Conservation (phyloP, 2,888 invertebrate genomes). For the Scaptomyza caliginosa region DNA sequence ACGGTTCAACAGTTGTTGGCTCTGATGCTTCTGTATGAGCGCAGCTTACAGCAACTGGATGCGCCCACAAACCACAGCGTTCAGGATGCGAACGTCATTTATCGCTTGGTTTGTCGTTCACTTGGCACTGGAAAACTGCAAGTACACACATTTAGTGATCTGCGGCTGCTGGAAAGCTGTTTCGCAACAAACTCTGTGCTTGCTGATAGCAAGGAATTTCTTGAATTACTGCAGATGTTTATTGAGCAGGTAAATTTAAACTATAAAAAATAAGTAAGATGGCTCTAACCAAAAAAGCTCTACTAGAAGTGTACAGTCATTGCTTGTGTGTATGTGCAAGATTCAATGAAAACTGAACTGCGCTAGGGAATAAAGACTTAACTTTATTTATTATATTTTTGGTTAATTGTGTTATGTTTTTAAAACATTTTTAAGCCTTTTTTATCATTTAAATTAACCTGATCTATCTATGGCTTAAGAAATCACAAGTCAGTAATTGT, state of each 20-base stretch:
- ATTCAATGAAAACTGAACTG: no score
- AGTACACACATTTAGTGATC: conserved; percentile 74
- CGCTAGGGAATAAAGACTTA: no score
- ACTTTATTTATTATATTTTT: no score
- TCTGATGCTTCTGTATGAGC: conserved; percentile 81
- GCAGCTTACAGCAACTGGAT: conserved; percentile 74
- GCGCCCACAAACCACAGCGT: conserved; percentile 49
- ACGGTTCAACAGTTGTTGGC: conserved; percentile 82
- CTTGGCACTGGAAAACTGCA: conserved; percentile 78
- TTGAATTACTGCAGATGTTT: conserved; percentile 80
- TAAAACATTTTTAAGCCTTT: no score
- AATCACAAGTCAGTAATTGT: no score
- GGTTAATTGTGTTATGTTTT: no score
- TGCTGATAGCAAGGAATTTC: conserved; percentile 82
- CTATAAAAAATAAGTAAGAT: conserved; percentile 10
- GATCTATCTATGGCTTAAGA: no score
- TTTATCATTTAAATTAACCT: no score
- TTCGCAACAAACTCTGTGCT: conserved; percentile 83
- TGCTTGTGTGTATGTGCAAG: no score
- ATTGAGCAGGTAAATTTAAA: conserved; percentile 81
- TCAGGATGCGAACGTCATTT: conserved; percentile 81
- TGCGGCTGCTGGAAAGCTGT: conserved; percentile 78
- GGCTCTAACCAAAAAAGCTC: no score
- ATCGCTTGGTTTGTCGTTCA: conserved; percentile 79
- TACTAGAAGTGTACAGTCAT: no score